Base-by-base conservation (phyloP, 1,140 invertebrate species). In the Pseudomyrmex dendroicus region DNA sequence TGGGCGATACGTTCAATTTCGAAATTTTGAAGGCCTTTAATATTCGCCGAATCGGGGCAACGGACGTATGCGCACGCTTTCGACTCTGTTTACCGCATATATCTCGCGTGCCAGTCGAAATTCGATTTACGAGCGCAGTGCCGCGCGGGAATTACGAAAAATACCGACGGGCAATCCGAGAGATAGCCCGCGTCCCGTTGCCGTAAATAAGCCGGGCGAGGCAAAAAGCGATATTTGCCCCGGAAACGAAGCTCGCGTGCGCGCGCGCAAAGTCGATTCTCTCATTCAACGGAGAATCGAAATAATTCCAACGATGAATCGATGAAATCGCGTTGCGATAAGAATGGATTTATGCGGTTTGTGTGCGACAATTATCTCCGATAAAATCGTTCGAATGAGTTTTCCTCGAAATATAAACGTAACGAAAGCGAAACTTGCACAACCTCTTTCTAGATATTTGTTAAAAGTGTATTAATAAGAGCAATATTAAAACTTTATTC, bases 61-160 rank as follows among this genome's bases (percentile, higher is more conserved):
- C n/a, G 25, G 35, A 44, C 48, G 62, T 72, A 59, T 57, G 76
- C 54, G 35, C 52, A 22, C 63, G 44, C 61, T 46, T 44, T 76
- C 64, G 64, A 78, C 76, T 78, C 68, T 78, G 76, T 78, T 78
- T 78, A 78, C 76, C 76, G 76, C 52, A 70, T 78, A 78, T 78
- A 78, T 78, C 76, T 68, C 76, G 56, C 76, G 54, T 78, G 76
- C 76, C 76, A 70, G 54, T 50, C 66, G 76, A 61, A 80, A 80
- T 80, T 80, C 76, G 76, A 80, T 80, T 80, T 80, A 80, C 76
- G 76, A 80, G 66, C 66, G 52, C 44, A 46, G 54, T 59, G 73
- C 61, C 73, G 22, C 64, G 66, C 46, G 66, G 76, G 76, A 72
- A 80, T 80, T 80, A 80, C 76, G 76, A 80, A 80, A 80, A 80